A percentile compares a stretch with the other conserved stretches of the same genome.
These are phyloP conservation scores for Etheostoma spectabile DNA, from an alignment of 2,113 vertebrate species.

Conservation along the genomic window DNA sequence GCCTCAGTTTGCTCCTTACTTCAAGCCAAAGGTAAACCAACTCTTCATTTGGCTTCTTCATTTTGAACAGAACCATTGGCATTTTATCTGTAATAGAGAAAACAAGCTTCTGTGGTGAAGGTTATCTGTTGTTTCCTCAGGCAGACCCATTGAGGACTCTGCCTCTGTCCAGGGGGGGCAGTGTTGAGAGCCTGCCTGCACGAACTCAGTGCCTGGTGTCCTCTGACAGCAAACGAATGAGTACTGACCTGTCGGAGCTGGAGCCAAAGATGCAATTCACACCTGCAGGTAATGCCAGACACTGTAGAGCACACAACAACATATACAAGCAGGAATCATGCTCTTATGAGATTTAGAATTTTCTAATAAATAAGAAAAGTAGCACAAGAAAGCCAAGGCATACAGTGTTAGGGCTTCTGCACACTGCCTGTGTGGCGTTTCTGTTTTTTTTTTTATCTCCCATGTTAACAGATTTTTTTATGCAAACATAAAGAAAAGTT, in stretches of 20 bases:
- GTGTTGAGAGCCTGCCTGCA: constrained; percentile 92
- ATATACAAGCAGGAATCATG: neutral
- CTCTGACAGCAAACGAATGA: constrained; percentile 94
- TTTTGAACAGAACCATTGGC: neutral
- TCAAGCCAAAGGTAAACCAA: constrained; percentile 86
- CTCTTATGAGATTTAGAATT: neutral
- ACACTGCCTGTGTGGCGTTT: too few species aligned
- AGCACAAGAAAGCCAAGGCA: neutral
- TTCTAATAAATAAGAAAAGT: neutral
- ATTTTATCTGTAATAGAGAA: neutral
- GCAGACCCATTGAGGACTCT: constrained; percentile 89
- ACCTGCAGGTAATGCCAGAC: constrained; percentile 87
- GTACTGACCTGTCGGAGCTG: constrained; percentile 95
- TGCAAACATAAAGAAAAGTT: too few species aligned
- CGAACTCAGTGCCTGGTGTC: constrained; percentile 86
- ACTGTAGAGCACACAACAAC: neutral
- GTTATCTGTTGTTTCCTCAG: constrained; percentile 71
- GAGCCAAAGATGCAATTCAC: constrained; percentile 90
- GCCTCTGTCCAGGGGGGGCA: constrained; percentile 95
- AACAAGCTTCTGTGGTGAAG: neutral
- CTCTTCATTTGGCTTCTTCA: too few species aligned
- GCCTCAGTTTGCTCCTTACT: constrained; percentile 88
- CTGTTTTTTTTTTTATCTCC: too few species aligned
- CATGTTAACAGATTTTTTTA: too few species aligned
- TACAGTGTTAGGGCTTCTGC: neutral